These are phyloP conservation scores for Zootermopsis nevadensis DNA, from an alignment of 2,888 invertebrate species.

Conservation along the genomic window DNA sequence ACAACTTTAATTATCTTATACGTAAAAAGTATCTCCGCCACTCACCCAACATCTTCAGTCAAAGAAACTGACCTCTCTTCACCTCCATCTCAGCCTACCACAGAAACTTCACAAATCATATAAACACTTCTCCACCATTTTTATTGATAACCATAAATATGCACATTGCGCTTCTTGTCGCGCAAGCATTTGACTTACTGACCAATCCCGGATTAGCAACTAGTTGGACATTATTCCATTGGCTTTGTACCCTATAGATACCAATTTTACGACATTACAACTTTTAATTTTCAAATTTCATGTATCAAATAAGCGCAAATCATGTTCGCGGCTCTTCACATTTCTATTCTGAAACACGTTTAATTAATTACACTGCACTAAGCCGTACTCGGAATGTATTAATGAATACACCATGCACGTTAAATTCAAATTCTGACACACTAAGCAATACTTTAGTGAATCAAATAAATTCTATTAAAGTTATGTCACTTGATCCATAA, in stretches of 20 bases:
- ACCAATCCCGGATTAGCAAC: neutral
- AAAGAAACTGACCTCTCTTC: neutral
- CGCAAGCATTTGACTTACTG: neutral
- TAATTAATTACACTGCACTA: too few relatives aligned
- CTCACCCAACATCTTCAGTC: constrained; percentile 11
- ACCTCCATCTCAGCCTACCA: constrained; percentile 7
- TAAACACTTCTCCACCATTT: neutral
- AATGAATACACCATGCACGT: too few relatives aligned
- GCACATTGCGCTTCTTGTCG: neutral
- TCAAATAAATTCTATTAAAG: too few relatives aligned
- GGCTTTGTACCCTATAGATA: neutral
- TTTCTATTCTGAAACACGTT: too few relatives aligned
- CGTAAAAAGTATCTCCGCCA: neutral
- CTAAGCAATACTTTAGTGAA: too few relatives aligned
- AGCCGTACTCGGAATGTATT: too few relatives aligned
- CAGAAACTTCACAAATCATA: neutral
- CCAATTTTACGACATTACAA: too few relatives aligned
- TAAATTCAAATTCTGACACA: too few relatives aligned
- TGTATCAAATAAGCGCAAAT: too few relatives aligned
- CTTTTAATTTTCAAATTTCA: too few relatives aligned
- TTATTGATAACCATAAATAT: neutral
- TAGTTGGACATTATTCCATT: neutral
- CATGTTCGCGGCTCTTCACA: too few relatives aligned
- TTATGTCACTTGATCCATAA: too few relatives aligned
- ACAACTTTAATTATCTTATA: neutral